phyloP scores from a whole-genome alignment of 2,797 vertebrate species.

The Steatocranus sp. region DNA sequence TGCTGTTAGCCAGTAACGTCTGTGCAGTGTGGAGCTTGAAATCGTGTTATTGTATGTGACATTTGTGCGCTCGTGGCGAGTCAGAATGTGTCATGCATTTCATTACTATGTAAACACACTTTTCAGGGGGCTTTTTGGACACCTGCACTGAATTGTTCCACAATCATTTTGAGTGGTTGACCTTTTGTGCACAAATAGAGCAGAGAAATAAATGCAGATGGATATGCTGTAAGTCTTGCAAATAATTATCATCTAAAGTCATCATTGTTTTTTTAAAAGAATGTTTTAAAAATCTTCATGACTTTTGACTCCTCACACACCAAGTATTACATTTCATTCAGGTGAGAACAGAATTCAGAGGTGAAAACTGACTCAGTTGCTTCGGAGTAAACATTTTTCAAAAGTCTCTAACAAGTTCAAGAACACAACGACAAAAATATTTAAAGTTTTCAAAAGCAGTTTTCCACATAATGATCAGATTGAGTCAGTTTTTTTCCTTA shows the following conservation, averaged over 20 bases:
- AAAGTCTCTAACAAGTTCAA: neutral
- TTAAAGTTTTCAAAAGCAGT: neutral
- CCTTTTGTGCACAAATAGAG: conserved; percentile 19
- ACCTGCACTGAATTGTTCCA: conserved; percentile 24
- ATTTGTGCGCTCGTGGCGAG: conserved; percentile 28
- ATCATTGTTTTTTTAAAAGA: neutral
- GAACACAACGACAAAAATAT: neutral
- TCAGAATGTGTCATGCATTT: conserved; percentile 45
- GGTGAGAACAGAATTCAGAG: neutral
- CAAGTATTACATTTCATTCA: neutral
- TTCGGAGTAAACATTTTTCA: neutral
- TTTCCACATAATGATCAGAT: neutral
- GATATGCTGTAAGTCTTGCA: neutral
- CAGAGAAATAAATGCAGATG: neutral
- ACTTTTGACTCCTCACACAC: neutral
- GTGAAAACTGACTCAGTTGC: neutral
- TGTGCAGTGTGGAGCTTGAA: conserved; percentile 1
- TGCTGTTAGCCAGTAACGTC: conserved; percentile 18
- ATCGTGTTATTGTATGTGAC: conserved; percentile 45
- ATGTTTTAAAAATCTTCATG: neutral
- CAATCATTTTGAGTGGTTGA: conserved; percentile 34
- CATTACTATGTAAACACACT: conserved; percentile 46
- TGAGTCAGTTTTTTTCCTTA: neutral
- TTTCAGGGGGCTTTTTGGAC: conserved; percentile 26
- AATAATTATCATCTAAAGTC: neutral